Evolutionary conservation across 2,113 vertebrate species (phyloP), one percentile per base, ranked within the genome.

Genomic region (Cyprinodon brontotheroides): DNA sequence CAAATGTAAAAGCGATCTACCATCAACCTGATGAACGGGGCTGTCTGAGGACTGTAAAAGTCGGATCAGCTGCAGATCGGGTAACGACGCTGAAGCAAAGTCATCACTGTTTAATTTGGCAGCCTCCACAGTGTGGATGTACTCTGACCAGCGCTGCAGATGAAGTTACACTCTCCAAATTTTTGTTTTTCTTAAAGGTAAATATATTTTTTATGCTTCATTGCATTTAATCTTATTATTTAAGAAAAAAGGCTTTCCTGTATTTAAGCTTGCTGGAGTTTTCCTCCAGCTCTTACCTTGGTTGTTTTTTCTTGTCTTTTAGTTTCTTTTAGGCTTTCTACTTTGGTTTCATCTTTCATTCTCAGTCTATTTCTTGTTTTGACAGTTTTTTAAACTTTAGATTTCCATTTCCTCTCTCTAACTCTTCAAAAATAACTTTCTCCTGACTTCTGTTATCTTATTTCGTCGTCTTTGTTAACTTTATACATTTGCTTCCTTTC

Each of bases 41-140:
- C 39, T 78, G n/a, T 39, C 39, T 77, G 81, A 72, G 3, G 61
- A 41, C 73, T n/a, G 47, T 3, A 61, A 68, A 29, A 75, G 22
- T 37, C 29, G 78, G 53, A 48, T 77, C 69, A 22, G 63, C 67
- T 7, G 61, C 77, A 69, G 84, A 73, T 76, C 73, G 81, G 63
- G 70, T 78, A 65, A 78, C 65, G 48, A 61, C 5, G 53, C 75
- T 69, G 5, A 75, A 62, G 72, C 78, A 1, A 75, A 67, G 13
- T 65, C 13, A 72, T 69, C 6, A 11, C 68, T 89, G 83, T 87
- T 82, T 80, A 29, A 79, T 64, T 80, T 86, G 79, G 81, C 78
- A 73, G 70, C 76, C 10, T 70, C 63, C 37, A 1, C 65, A 37
- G n/a, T 0, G 43, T 62, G 47, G 50, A 64, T 67, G 70, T 45